phyloP scores from a whole-genome alignment of 1,140 invertebrate genomes.

The Spodoptera litura region DNA sequence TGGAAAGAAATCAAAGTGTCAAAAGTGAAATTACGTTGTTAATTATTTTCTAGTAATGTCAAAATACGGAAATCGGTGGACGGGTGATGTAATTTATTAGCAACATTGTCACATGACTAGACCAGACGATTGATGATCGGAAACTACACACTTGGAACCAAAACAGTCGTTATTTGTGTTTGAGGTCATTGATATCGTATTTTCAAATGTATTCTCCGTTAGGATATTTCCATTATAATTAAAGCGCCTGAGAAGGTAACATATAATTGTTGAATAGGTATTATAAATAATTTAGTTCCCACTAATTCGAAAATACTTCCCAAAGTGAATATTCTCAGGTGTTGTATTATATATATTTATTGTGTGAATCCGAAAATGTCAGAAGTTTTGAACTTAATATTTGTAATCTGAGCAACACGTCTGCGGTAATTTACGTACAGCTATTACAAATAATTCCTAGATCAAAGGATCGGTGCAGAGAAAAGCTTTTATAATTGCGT shows the following conservation, averaged over 20 bases:
- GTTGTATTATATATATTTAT: no score
- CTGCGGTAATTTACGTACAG: not conserved
- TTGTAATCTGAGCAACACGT: not conserved
- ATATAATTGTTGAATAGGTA: no score
- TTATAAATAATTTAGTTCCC: no score
- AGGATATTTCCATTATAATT: no score
- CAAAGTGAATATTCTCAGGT: no score
- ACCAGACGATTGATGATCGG: slow-evolving; percentile 7
- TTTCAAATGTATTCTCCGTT: no score
- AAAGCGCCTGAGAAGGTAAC: no score
- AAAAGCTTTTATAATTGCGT: slow-evolving; percentile 9
- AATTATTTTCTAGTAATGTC: slow-evolving; percentile 16
- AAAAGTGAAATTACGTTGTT: slow-evolving; percentile 23
- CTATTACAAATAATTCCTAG: not conserved
- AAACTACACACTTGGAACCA: slow-evolving; percentile 2
- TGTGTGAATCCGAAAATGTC: not conserved
- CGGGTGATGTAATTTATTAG: not conserved
- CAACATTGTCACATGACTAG: slow-evolving; percentile 4
- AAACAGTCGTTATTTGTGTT: not conserved
- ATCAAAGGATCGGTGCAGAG: slow-evolving; percentile 3
- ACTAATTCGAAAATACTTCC: no score
- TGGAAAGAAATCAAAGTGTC: not conserved
- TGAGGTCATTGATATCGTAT: not conserved
- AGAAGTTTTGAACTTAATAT: not conserved
- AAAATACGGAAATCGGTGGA: not conserved